phyloP scores from a whole-genome alignment of 2,113 vertebrate species.

The Leptobrachium ailaonicum region DNA sequence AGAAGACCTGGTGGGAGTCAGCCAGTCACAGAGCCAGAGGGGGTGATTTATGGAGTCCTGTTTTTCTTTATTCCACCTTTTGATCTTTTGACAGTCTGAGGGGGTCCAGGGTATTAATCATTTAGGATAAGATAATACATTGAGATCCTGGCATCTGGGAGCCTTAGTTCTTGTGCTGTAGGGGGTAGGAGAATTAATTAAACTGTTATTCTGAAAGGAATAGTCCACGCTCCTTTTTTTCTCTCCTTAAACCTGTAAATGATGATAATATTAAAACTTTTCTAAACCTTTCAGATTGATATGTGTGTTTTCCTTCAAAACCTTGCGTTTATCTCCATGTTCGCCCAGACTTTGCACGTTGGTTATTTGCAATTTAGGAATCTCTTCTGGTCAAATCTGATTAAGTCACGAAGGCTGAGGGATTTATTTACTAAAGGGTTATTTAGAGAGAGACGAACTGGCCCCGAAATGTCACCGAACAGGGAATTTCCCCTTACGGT shows the following conservation, averaged over 20 bases:
- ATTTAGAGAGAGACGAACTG: too few species aligned
- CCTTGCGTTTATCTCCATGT: neutral
- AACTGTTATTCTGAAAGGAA: neutral
- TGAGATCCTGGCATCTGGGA: slow-evolving; percentile 22
- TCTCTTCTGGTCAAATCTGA: too few species aligned
- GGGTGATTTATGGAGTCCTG: slow-evolving; percentile 40
- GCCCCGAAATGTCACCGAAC: too few species aligned
- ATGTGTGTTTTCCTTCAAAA: neutral
- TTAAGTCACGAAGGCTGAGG: too few species aligned
- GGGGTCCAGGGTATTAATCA: slow-evolving; percentile 31
- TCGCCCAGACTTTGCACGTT: too few species aligned
- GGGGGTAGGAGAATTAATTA: neutral
- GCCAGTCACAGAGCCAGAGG: slow-evolving; percentile 22
- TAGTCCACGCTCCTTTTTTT: neutral
- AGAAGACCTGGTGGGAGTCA: slow-evolving; percentile 21
- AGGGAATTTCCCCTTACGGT: too few species aligned
- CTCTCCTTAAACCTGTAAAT: neutral
- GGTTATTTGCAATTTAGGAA: too few species aligned
- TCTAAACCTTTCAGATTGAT: neutral
- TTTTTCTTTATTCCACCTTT: slow-evolving; percentile 35
- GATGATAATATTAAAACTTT: neutral
- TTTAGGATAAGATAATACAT: slow-evolving; percentile 15
- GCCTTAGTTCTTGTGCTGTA: neutral
- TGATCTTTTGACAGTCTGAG: slow-evolving; percentile 41
- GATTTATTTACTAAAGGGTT: too few species aligned